phyloP scores from a whole-genome alignment of 2,797 vertebrate species.

The Mormyrus hasselquistii region DNA sequence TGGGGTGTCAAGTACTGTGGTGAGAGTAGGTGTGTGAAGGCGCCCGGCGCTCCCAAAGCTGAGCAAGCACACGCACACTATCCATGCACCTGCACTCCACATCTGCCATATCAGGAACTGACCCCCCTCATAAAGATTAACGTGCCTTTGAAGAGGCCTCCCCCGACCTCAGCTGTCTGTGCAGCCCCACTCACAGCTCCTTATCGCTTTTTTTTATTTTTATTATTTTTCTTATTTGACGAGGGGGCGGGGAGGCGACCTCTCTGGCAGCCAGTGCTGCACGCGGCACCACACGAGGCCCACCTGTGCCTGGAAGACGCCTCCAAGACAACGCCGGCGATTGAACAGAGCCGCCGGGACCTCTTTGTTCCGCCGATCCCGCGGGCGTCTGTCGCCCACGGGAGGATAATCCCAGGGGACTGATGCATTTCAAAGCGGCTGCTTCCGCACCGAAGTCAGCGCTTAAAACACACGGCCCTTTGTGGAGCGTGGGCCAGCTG shows the following conservation, averaged over 20 bases:
- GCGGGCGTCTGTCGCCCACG: neutral
- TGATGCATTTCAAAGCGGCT: neutral
- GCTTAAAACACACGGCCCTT: neutral
- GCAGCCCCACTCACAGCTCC: neutral
- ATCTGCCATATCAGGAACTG: constrained; percentile 13
- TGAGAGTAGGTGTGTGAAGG: neutral
- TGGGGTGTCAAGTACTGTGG: neutral
- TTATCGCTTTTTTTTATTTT: neutral
- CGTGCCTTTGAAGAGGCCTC: neutral
- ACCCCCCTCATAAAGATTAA: constrained; percentile 11
- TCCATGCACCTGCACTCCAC: neutral
- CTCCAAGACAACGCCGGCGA: neutral
- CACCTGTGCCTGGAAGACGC: neutral
- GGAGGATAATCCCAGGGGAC: neutral
- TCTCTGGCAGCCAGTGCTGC: neutral
- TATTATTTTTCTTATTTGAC: neutral
- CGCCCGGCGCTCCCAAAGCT: too few relatives aligned
- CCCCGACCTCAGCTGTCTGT: neutral
- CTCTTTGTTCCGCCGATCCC: neutral
- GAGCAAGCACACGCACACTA: neutral
- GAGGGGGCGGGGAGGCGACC: neutral
- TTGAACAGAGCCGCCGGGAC: neutral
- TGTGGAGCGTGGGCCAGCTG: neutral
- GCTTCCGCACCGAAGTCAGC: neutral
- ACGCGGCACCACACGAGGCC: neutral